Evolutionary conservation across 2,797 vertebrate species (phyloP), one percentile per base, ranked within the genome.

Genomic region (Pseudochaenichthys georgianus): DNA sequence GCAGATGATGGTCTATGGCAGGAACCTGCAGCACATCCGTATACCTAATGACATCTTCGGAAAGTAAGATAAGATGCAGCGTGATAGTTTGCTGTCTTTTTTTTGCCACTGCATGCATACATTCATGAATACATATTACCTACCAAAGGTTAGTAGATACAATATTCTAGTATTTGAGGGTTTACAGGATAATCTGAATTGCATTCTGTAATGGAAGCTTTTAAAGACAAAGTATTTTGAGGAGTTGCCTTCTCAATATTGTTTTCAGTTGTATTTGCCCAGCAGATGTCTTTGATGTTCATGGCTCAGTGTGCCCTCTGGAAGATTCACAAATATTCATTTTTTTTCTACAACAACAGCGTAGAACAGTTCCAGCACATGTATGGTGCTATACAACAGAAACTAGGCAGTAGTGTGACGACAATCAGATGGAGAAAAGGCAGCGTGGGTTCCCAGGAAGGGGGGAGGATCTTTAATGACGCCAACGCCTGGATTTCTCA

Each of bases 401-500:
- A 67, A 47, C 21, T 90, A 1, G 7, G 60, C 0, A 31, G 78
- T 0, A 31, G 81, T 12, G 71, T 80, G 52, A 45, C 77, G 52
- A 46, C 76, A 17, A 11, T 47, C 1, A 89, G 87, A 66, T 68
- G 50, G 4, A 84, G 45, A 60, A 59, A 73, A 59, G 68, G 78
- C 81, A 93, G 88, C 11, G 43, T 75, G 6, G 52, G 80, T 47
- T 90, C 91, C 53, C 53, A 80, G 0, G 95, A 95, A 0, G 87
- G 87, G 0, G 82, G 64, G 7, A 85, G 90, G 71, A 19, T 64
- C 75, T 91, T 90, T 8, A 78, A 48, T 5, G 94, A 95, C 4
- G 95, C 94, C 73, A 59, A 91, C 0, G 77, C 31, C 34, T 96
- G 94, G 94, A 95, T 96, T 57, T 51, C 68, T 17, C 94, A 95